phyloP scores from a whole-genome alignment of 2,888 invertebrate genomes.

The Agrilus cyanescens region DNA sequence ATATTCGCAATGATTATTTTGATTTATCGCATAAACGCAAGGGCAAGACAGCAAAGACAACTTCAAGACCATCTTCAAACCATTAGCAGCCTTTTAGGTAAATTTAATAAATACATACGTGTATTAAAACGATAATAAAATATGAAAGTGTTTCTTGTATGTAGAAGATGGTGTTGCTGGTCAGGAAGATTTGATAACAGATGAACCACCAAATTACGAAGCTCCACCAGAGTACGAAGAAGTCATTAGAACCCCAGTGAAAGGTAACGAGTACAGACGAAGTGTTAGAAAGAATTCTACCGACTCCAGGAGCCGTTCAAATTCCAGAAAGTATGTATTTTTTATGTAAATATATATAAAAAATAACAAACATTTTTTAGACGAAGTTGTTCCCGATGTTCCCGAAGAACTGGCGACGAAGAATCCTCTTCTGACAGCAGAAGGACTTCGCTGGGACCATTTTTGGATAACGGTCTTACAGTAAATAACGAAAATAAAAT shows the following conservation, averaged over 20 bases:
- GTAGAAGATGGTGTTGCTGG: constrained; percentile 26
- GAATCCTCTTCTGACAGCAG: not conserved
- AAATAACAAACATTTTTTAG: not conserved
- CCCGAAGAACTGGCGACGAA: not conserved
- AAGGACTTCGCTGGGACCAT: too few relatives aligned
- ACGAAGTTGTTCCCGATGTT: constrained; percentile 1
- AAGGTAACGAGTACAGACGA: not conserved
- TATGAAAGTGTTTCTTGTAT: constrained; percentile 5
- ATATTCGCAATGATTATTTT: constrained; percentile 51
- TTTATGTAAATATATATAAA: not conserved
- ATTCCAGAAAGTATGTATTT: not conserved
- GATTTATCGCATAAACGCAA: constrained; percentile 49
- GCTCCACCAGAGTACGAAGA: constrained; percentile 62
- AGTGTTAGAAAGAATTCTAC: not conserved
- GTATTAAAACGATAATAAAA: too few relatives aligned
- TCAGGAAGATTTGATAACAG: constrained; percentile 39
- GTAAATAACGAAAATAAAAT: too few relatives aligned
- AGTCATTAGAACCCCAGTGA: constrained; percentile 32
- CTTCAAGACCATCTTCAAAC: constrained; percentile 55
- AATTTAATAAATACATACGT: too few relatives aligned
- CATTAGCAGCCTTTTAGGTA: constrained; percentile 55
- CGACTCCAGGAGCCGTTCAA: not conserved
- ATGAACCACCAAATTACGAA: constrained; percentile 58
- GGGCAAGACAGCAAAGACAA: constrained; percentile 49
- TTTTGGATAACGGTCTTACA: too few relatives aligned